Base-by-base conservation (phyloP, 2,113 vertebrate genomes). In the Crotalus horridus region DNA sequence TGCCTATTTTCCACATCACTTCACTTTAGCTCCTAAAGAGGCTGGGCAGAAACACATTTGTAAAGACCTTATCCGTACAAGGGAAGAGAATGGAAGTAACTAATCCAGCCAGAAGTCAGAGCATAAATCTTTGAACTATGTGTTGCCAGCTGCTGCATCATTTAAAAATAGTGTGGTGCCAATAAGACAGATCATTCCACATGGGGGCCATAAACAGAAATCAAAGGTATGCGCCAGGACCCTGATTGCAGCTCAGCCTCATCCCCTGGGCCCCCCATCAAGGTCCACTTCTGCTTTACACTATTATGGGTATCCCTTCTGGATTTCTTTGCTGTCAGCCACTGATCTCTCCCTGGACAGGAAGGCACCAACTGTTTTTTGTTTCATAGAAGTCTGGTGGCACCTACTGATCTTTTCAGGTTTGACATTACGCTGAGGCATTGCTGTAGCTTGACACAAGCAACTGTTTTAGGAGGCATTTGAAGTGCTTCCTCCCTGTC, bases 131-230 rank as follows among this genome's bases (percentile, higher is more conserved):
- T 92, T 90, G 94, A 96, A 93, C 92, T 95, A 96, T 96, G 96
- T 96, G 96, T 96, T 95, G 94, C 95, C 97, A 97, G 96, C 96
- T 97, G 97, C 96, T 95, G 2, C 95, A 94, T 95, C 96, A 96
- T 97, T 97, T 97, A 97, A 96, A 97, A 97, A 97, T 97, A 97
- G 87, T 94, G 96, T 95, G 95, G 96, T 97, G 97, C 97, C 97
- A 96, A 96, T 95, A 96, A 96, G 96, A 96, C 95, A 97, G 95
- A 97, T 96, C 95, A 48, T 95, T 96, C 96, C 43, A 88, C 95
- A 93, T 94, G 94, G 95, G 96, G 95, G 93, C 97, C 95, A 90
- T 96, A 96, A 97, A 96, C 95, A 97, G 96, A 96, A 97, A 97
- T 97, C 96, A 97, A 96, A 97, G 96, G 96, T 96, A 96, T 91